phyloP scores from a whole-genome alignment of 2,113 vertebrate species.

The Parus major region DNA sequence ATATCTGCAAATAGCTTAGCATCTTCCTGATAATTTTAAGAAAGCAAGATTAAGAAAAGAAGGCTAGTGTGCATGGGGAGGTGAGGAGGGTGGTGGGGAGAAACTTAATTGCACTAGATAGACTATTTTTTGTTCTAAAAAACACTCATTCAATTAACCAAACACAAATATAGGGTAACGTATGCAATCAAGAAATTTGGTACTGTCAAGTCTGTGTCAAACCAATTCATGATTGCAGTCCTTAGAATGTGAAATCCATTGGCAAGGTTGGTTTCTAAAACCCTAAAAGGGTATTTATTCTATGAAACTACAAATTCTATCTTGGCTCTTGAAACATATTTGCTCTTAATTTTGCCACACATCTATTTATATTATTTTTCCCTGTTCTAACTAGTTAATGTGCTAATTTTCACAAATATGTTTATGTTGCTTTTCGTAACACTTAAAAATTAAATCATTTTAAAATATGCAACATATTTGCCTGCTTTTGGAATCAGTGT shows the following conservation, averaged over 20 bases:
- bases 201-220: background rate
- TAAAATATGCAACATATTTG: background rate
- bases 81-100: fast-evolving
- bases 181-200: background rate
- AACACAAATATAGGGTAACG: background rate
- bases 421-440: background rate
- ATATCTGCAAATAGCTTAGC: background rate
- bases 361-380: background rate
- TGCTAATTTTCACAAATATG: background rate
- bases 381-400: background rate
- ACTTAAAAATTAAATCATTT: background rate
- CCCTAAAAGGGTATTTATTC: background rate
- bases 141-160: background rate
- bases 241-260: background rate
- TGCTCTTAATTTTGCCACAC: background rate
- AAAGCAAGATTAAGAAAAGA: background rate
- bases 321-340: background rate
- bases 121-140: background rate
- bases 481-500: background rate
- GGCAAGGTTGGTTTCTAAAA: background rate
- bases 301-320: background rate
- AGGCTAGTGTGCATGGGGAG: too few relatives aligned
- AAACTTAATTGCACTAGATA: background rate
- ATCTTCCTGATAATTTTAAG: background rate
- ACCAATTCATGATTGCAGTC: background rate